Conservation (phyloP, 2,888 invertebrate genomes). For the Tuta absoluta region DNA sequence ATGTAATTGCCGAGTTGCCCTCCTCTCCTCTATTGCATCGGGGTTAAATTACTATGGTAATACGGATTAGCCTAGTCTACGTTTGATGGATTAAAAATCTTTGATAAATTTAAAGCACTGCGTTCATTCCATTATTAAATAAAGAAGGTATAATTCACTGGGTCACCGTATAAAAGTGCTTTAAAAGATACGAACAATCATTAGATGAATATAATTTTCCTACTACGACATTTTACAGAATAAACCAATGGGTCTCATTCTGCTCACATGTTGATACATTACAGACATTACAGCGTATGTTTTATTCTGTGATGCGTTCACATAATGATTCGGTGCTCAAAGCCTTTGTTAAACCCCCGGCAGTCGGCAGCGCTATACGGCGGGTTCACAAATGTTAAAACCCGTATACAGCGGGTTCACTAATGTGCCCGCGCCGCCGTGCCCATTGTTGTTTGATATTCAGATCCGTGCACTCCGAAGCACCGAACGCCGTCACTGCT, state of each 20-base stretch:
- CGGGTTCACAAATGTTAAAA: neutral
- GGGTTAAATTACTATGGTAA: conserved; percentile 1
- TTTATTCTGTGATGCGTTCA: conserved; percentile 1
- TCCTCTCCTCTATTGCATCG: neutral
- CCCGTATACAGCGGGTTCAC: conserved; percentile 6
- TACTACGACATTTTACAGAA: no score
- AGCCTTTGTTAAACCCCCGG: neutral
- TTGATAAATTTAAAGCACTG: neutral
- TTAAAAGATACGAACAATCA: no score
- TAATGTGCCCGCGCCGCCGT: conserved; percentile 11
- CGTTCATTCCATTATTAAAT: no score
- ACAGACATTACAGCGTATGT: neutral
- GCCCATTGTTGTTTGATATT: conserved; percentile 36
- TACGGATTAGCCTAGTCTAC: neutral
- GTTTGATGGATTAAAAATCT: neutral
- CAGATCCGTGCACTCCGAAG: conserved; percentile 32
- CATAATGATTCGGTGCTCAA: neutral
- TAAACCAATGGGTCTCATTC: neutral
- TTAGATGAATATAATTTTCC: no score
- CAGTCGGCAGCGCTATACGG: neutral
- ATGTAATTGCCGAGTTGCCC: conserved; percentile 49
- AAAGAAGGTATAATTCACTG: no score
- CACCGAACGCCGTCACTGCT: neutral
- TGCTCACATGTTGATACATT: neutral
- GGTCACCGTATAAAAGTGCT: no score